Evolutionary conservation across 2,888 invertebrate genomes (phyloP).

Genomic region (Melikaiella ostensackeni): DNA sequence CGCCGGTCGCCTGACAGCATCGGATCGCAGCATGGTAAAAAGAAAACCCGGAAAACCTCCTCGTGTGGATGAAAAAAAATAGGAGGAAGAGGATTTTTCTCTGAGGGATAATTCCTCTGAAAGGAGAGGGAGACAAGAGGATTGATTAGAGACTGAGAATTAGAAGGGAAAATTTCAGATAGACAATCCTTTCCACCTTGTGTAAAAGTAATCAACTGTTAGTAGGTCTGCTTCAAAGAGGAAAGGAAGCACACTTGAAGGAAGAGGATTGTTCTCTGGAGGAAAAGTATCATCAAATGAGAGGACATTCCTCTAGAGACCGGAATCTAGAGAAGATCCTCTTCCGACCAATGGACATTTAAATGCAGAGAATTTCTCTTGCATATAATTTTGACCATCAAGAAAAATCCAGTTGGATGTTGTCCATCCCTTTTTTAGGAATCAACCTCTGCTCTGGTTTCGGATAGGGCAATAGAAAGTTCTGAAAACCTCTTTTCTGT

Average conservation of each 20-base stretch:
- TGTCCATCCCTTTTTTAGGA: not conserved
- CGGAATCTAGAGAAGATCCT: not conserved
- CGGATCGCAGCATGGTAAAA: constrained; percentile 6
- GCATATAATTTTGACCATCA: too few species aligned
- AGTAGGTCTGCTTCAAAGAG: not conserved
- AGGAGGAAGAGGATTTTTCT: not conserved
- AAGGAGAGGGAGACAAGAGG: too few species aligned
- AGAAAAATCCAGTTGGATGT: not conserved
- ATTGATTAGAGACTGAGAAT: too few species aligned
- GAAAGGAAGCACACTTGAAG: not conserved
- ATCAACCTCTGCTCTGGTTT: not conserved
- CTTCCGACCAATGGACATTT: not conserved
- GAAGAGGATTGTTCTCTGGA: too few species aligned
- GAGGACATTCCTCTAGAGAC: too few species aligned
- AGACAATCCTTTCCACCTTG: not conserved
- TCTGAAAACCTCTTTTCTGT: not conserved
- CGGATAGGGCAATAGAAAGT: not conserved
- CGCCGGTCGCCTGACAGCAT: constrained; percentile 2
- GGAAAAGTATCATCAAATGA: too few species aligned
- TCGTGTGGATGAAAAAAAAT: not conserved
- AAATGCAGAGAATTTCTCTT: too few species aligned
- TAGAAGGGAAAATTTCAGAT: too few species aligned
- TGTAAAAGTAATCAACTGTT: not conserved
- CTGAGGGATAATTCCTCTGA: not conserved
- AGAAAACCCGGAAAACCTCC: constrained; percentile 4